Evolutionary conservation across 1,140 invertebrate genomes (phyloP).

Genomic region (Scaptomyza pallida): DNA sequence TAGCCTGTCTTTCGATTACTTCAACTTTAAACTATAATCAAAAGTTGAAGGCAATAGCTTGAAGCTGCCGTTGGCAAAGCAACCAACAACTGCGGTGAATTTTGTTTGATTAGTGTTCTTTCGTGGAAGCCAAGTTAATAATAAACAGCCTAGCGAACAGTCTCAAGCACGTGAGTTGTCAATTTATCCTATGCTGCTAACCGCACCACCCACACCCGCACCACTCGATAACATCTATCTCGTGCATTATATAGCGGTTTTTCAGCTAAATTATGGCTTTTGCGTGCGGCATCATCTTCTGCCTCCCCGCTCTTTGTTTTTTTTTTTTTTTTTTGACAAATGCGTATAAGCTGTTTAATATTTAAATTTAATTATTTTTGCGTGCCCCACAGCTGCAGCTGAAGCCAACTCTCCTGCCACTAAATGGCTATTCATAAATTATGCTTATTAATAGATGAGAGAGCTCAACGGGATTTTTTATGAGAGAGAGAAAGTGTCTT

Average conservation of each 20-base stretch:
- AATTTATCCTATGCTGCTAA: conserved; percentile 28
- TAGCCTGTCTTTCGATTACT: background rate
- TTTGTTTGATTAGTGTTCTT: conserved; percentile 8
- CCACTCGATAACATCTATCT: conserved; percentile 4
- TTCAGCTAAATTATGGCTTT: conserved; percentile 60
- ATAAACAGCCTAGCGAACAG: conserved; percentile 48
- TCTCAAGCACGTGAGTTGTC: conserved; percentile 52
- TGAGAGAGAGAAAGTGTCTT: too few species aligned
- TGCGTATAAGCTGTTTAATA: conserved; percentile 75
- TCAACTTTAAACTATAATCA: background rate
- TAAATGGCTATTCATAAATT: conserved; percentile 71
- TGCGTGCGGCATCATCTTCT: conserved; percentile 44
- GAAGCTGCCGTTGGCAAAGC: background rate
- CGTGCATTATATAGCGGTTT: conserved; percentile 52
- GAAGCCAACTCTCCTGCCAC: background rate
- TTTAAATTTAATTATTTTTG: conserved; percentile 82
- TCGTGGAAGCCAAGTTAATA: conserved; percentile 45
- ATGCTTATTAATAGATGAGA: conserved; percentile 72
- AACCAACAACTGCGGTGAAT: background rate
- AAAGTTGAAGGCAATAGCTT: background rate
- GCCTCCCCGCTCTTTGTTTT: background rate
- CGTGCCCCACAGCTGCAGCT: conserved; percentile 31
- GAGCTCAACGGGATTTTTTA: conserved; percentile 28
- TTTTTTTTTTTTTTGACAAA: conserved; percentile 66
- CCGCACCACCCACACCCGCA: background rate